Conservation (phyloP, 2,797 vertebrate species). For the Diplodus sargus region DNA sequence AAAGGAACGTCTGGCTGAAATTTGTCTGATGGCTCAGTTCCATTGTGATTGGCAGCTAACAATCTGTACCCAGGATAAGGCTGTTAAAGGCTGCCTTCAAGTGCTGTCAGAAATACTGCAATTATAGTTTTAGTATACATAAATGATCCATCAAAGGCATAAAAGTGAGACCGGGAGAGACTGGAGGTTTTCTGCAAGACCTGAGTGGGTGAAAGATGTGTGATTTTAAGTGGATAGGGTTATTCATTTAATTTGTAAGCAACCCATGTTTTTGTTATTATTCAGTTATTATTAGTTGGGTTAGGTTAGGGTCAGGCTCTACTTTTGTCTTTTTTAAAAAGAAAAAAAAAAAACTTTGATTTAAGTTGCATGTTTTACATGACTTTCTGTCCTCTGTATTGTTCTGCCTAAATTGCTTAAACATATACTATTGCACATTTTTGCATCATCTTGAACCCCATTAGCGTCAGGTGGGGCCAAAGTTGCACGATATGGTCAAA, state of each 20-base stretch:
- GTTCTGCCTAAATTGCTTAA: not conserved
- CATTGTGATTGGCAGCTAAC: slow-evolving; percentile 49
- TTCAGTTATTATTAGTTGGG: not conserved
- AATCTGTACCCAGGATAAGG: slow-evolving; percentile 28
- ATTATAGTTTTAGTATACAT: slow-evolving; percentile 41
- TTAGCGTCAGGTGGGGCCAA: not conserved
- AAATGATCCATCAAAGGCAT: slow-evolving; percentile 20
- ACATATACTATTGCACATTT: not conserved
- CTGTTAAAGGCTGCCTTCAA: slow-evolving; percentile 23
- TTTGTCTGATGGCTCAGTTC: slow-evolving; percentile 52
- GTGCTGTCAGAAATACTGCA: slow-evolving; percentile 41
- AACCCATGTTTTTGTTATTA: not conserved
- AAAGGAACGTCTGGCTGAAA: slow-evolving; percentile 39
- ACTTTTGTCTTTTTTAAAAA: too few species aligned
- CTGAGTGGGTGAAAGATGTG: not conserved
- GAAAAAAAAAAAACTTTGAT: too few species aligned
- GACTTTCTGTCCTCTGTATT: not conserved
- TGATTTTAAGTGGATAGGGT: not conserved
- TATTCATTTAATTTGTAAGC: not conserved
- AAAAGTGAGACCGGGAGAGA: slow-evolving; percentile 15
- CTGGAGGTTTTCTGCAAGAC: not conserved
- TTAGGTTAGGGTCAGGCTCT: not conserved
- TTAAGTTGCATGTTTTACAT: not conserved
- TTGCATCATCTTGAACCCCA: not conserved
- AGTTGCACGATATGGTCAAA: too few species aligned